Evolutionary conservation across 2,113 vertebrate species (phyloP).

Genomic region (Garra rufa): DNA sequence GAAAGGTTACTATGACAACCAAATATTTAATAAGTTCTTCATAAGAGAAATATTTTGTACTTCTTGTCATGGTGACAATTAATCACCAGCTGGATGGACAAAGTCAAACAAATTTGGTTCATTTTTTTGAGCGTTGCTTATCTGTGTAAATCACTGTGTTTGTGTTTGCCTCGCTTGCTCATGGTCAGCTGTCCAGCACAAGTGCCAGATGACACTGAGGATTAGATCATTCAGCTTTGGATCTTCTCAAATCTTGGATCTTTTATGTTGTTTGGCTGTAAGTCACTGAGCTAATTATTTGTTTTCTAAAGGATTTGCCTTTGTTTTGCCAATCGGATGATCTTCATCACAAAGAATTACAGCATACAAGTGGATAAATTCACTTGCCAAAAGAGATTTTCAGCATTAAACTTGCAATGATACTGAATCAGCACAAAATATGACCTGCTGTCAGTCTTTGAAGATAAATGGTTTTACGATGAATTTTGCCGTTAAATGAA

Average conservation of each 20-base stretch:
- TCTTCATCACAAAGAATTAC: background rate
- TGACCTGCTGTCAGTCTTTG: background rate
- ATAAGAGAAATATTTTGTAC: background rate
- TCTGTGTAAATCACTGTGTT: background rate
- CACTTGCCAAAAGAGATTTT: background rate
- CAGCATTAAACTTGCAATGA: background rate
- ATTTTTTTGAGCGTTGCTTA: constrained; percentile 8
- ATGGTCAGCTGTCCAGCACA: background rate
- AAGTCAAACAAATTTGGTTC: constrained; percentile 3
- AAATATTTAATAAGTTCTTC: constrained; percentile 36
- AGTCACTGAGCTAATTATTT: background rate
- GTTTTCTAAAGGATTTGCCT: background rate
- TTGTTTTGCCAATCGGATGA: background rate
- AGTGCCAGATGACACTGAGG: background rate
- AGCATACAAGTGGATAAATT: background rate
- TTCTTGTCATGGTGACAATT: background rate
- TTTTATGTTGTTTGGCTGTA: background rate
- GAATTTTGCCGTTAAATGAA: background rate
- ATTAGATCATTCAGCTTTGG: background rate
- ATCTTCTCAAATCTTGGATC: background rate
- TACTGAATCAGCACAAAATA: background rate
- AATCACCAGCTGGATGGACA: background rate
- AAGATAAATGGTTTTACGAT: background rate
- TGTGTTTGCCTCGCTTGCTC: too few relatives aligned
- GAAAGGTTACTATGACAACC: constrained; percentile 27